A percentile compares a stretch with the other conserved stretches of the same genome.
phyloP scores from a whole-genome alignment of 2,888 invertebrate species.

The Epinotia demarniana region DNA sequence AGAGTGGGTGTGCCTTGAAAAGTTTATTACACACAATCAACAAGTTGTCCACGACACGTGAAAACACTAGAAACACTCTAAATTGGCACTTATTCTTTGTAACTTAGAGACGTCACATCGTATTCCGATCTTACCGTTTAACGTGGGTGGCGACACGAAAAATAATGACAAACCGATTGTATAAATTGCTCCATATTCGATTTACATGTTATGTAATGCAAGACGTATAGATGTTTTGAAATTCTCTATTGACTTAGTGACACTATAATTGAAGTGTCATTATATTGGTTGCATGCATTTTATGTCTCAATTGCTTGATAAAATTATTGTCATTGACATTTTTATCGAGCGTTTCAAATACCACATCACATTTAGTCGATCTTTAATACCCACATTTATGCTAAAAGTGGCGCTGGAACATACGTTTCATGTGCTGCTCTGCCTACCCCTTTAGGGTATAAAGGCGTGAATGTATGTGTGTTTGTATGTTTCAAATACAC shows the following conservation, averaged over 20 bases:
- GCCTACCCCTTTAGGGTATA: too few relatives aligned
- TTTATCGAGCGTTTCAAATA: neutral
- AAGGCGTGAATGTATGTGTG: too few relatives aligned
- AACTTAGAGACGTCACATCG: neutral
- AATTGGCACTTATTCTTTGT: constrained; percentile 3
- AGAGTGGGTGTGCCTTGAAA: constrained; percentile 45
- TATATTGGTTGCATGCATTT: constrained; percentile 12
- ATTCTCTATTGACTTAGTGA: constrained; percentile 43
- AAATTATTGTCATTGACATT: neutral
- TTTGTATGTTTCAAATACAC: neutral
- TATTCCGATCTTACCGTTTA: constrained; percentile 3
- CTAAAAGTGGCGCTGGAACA: too few relatives aligned
- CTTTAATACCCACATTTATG: too few relatives aligned
- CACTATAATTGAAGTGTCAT: constrained; percentile 30
- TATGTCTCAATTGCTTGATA: constrained; percentile 21
- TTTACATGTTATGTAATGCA: constrained; percentile 44
- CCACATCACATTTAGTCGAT: too few relatives aligned
- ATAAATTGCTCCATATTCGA: constrained; percentile 47
- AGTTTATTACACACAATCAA: constrained; percentile 44
- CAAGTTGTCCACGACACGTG: constrained; percentile 22
- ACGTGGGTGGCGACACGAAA: constrained; percentile 43
- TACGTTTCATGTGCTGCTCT: too few relatives aligned
- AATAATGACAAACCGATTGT: constrained; percentile 49
- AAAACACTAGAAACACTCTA: constrained; percentile 19
- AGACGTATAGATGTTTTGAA: constrained; percentile 45